Evolutionary conservation across 2,113 vertebrate species (phyloP), one percentile per base, ranked within the genome.

Genomic region (Psammodynastes pulverulentus): DNA sequence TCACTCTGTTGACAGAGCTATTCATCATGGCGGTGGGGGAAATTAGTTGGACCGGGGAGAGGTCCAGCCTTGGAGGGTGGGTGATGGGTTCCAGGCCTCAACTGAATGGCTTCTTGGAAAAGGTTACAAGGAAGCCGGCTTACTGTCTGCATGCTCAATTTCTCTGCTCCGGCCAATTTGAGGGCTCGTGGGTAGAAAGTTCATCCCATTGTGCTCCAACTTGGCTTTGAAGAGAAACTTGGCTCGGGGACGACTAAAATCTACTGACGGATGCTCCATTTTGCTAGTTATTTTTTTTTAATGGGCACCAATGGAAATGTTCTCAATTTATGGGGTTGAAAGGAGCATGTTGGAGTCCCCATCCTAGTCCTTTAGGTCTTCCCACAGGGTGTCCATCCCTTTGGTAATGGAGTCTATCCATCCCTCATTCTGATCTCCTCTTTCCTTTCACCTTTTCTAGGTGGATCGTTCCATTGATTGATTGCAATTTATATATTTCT

Each of bases 1-100:
- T 96, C 96, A 94, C 94, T 95, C 94, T 24, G 84, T 91, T 0
- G 0, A 96, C 94, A 95, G 93, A 92, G 94, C 92, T 93, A 93
- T 97, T 97, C 95, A 91, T 97, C 95, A 97, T 0, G 0, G 90
- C 0, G 0, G 93, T 94, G 95, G 92, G 95, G 94, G 94, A 94
- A 97, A 96, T 97, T 94, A 97, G 94, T 79, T 79, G 34, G 72
- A 43, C 5, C 34, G 3, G 34, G 89, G 87, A 93, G 53, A 46
- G 92, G 58, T 62, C 86, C 1, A 15, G 46, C 87, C 88, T 48
- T 23, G 45, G 54, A 52, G 89, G 46, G 43, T 5, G 21, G 56
- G 43, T 5, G 19, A 54, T 43, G 72, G 58, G 88, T 90, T 62
- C 0, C 46, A 43, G 84, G 6, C 62, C 84, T 94, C 86, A 29